Conservation (phyloP, 1,140 invertebrate genomes). For the Solen grandis region DNA sequence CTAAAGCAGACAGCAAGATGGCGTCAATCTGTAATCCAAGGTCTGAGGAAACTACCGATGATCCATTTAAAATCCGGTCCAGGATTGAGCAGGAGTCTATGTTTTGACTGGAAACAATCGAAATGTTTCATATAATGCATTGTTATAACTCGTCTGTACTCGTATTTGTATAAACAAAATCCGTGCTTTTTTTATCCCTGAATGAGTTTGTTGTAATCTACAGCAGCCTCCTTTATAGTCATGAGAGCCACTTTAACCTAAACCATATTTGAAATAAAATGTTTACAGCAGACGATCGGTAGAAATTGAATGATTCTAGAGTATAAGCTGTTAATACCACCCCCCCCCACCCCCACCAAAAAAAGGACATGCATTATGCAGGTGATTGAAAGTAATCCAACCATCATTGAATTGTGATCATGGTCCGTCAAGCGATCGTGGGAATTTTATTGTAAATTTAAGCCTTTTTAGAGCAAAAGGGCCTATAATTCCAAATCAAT, state of each 20-base stretch:
- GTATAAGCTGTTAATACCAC: too few relatives aligned
- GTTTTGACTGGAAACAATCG: conserved; percentile 11
- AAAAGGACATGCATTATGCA: too few relatives aligned
- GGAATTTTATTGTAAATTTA: too few relatives aligned
- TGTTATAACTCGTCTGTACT: neutral
- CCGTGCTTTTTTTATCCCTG: neutral
- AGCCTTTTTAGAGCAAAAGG: too few relatives aligned
- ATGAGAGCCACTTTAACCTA: neutral
- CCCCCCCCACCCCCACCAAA: too few relatives aligned
- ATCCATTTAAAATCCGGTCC: conserved; percentile 15
- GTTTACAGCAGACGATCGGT: neutral
- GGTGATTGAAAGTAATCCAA: too few relatives aligned
- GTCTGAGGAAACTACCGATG: conserved; percentile 12
- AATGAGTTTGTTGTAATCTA: neutral
- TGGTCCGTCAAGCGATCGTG: too few relatives aligned
- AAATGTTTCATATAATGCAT: neutral
- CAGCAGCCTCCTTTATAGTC: neutral
- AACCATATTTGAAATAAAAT: neutral
- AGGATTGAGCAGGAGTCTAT: conserved; percentile 36
- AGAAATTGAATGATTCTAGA: too few relatives aligned
- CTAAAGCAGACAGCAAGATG: conserved; percentile 11
- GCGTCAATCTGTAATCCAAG: conserved; percentile 31
- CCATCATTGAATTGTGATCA: too few relatives aligned
- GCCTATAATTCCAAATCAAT: too few relatives aligned
- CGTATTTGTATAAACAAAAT: neutral